Conservation (phyloP, 92 coral and sea anemone species). For the Zoanthus sansibaricus region DNA sequence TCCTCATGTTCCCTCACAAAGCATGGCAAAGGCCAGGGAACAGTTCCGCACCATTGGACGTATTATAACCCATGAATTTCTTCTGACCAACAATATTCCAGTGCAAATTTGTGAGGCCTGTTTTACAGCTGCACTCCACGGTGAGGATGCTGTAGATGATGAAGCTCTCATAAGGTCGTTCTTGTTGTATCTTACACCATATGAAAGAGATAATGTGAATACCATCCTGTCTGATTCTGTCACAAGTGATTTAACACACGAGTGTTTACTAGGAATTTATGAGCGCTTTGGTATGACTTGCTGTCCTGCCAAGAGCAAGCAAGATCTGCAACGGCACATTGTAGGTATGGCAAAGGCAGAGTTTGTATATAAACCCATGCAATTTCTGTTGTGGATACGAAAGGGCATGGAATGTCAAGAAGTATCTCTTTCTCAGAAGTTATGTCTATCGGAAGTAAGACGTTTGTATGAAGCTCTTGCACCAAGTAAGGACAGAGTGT, state of each 20-base stretch:
- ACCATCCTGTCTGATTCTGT: constrained; percentile 48
- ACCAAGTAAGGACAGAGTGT: too few species aligned
- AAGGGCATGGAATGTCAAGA: constrained; percentile 49
- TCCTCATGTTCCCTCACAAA: constrained; percentile 63
- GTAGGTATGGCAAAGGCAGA: constrained; percentile 63
- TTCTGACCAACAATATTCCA: too few species aligned
- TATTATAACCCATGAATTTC: too few species aligned
- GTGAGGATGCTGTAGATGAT: constrained; percentile 64
- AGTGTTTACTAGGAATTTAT: constrained; percentile 38
- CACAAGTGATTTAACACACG: constrained; percentile 30
- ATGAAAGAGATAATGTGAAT: constrained; percentile 59
- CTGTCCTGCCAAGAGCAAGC: constrained; percentile 47
- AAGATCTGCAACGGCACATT: constrained; percentile 58
- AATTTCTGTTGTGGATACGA: constrained; percentile 59
- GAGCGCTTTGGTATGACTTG: constrained; percentile 48
- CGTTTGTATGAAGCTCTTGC: too few species aligned
- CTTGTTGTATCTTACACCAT: constrained; percentile 62
- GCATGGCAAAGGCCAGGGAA: constrained; percentile 28
- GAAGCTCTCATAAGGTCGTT: constrained; percentile 52
- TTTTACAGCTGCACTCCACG: constrained; percentile 56
- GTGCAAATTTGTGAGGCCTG: too few species aligned
- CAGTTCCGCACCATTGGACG: constrained; percentile 51
- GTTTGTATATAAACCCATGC: constrained; percentile 64
- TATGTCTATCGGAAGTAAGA: too few species aligned
- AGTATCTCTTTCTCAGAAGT: constrained; percentile 1